Evolutionary conservation across 1,140 invertebrate genomes (phyloP).

Genomic region (Phenacoccus solenopsis): DNA sequence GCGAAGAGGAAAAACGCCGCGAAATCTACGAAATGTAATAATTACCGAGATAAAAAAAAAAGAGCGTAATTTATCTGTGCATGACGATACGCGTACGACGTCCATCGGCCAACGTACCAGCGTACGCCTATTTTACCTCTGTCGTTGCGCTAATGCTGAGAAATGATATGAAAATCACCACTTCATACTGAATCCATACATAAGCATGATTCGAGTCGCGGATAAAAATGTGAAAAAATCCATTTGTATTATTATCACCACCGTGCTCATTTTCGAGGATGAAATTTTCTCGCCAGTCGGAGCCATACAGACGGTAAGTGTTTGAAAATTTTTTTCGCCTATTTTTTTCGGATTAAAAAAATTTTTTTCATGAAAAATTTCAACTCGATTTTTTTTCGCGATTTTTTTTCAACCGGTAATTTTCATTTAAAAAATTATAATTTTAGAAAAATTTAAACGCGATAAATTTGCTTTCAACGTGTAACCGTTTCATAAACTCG

Average conservation of each 20-base stretch:
- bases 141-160: background rate
- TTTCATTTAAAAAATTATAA: too few species aligned
- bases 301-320: background rate
- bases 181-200: background rate
- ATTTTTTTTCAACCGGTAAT: too few species aligned
- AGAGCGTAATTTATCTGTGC: constrained; percentile 1
- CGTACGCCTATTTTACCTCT: background rate
- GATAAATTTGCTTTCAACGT: too few species aligned
- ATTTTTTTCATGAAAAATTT: too few species aligned
- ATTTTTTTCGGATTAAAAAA: too few species aligned
- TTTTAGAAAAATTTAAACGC: too few species aligned
- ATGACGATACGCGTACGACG: background rate
- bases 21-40: background rate
- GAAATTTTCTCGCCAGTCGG: background rate
- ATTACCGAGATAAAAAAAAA: background rate
- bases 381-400: too few species aligned
- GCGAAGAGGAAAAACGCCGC: background rate
- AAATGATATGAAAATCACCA: background rate
- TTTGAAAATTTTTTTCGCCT: background rate
- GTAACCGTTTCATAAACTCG: too few species aligned
- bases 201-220: background rate
- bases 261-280: background rate
- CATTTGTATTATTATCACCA: background rate
- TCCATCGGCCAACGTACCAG: background rate
- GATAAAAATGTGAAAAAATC: background rate